phyloP scores from a whole-genome alignment of 2,888 invertebrate species.

The Calliphora vomitoria region DNA sequence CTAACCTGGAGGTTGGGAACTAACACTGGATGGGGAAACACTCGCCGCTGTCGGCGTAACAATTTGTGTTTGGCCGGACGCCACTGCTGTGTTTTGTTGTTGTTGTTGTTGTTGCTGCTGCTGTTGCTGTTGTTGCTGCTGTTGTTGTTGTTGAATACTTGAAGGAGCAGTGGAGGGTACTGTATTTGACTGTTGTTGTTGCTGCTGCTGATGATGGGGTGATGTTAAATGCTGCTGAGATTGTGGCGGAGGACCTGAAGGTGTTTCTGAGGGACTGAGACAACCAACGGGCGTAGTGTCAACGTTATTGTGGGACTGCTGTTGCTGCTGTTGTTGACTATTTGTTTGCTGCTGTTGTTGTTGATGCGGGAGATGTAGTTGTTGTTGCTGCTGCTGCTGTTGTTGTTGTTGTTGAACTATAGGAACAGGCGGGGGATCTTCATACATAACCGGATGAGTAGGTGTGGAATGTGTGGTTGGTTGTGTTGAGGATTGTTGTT shows the following conservation, averaged over 20 bases:
- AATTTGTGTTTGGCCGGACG: slow-evolving; percentile 84
- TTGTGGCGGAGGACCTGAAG: slow-evolving; percentile 79
- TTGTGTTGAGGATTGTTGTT: slow-evolving; percentile 74
- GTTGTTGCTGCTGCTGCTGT: slow-evolving; percentile 79
- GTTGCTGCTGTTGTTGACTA: slow-evolving; percentile 77
- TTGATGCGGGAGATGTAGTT: slow-evolving; percentile 78
- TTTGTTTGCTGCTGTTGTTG: slow-evolving; percentile 76
- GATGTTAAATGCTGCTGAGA: slow-evolving; percentile 80
- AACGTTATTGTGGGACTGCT: slow-evolving; percentile 80
- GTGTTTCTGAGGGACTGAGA: slow-evolving; percentile 82
- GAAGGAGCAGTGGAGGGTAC: slow-evolving; percentile 82
- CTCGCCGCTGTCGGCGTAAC: slow-evolving; percentile 87
- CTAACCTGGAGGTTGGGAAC: slow-evolving; percentile 85
- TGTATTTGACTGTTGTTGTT: slow-evolving; percentile 79
- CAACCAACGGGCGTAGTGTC: slow-evolving; percentile 81
- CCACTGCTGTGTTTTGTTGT: slow-evolving; percentile 84
- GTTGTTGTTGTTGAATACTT: slow-evolving; percentile 79
- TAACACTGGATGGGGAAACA: slow-evolving; percentile 87
- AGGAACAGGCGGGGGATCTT: slow-evolving; percentile 84
- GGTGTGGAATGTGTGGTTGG: slow-evolving; percentile 86
- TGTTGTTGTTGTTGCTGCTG: slow-evolving; percentile 78
- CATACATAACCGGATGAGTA: slow-evolving; percentile 86
- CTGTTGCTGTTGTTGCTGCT: slow-evolving; percentile 81
- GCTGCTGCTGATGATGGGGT: slow-evolving; percentile 80
- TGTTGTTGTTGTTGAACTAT: slow-evolving; percentile 82